phyloP scores from a whole-genome alignment of 2,113 vertebrate genomes.

The Arenaria interpres region DNA sequence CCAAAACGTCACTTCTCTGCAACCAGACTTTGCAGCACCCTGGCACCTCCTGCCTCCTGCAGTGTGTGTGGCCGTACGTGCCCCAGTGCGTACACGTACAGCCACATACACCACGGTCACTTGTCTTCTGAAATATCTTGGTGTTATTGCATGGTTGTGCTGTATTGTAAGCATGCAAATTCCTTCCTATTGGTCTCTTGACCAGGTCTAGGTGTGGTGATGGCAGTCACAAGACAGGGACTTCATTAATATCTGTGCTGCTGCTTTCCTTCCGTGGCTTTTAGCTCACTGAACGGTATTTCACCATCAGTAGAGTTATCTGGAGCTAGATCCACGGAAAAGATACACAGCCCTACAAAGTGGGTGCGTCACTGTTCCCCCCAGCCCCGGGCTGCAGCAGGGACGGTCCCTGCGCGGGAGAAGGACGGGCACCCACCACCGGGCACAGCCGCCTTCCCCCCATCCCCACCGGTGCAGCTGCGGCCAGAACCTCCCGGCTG shows the following conservation, averaged over 20 bases:
- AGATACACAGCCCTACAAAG: neutral
- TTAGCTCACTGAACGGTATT: neutral
- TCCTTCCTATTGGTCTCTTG: neutral
- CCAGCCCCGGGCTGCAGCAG: neutral
- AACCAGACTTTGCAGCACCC: neutral
- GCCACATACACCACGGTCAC: fast-evolving
- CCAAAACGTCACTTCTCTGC: neutral
- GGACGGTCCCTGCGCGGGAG: neutral
- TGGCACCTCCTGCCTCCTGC: neutral
- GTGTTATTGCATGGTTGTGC: neutral
- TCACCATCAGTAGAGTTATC: neutral
- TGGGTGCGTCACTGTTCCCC: neutral
- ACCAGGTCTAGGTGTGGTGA: neutral
- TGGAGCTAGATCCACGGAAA: neutral
- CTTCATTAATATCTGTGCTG: neutral
- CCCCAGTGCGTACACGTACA: fast-evolving
- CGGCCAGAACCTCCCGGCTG: neutral
- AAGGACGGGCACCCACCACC: neutral
- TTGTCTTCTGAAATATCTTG: neutral
- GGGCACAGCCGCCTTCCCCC: neutral
- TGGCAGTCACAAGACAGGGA: neutral
- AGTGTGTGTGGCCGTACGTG: neutral
- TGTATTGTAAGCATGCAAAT: neutral
- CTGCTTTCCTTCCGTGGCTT: neutral
- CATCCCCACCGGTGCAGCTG: neutral